Conservation (phyloP, 2,113 vertebrate genomes). For the Thunnus maccoyii region DNA sequence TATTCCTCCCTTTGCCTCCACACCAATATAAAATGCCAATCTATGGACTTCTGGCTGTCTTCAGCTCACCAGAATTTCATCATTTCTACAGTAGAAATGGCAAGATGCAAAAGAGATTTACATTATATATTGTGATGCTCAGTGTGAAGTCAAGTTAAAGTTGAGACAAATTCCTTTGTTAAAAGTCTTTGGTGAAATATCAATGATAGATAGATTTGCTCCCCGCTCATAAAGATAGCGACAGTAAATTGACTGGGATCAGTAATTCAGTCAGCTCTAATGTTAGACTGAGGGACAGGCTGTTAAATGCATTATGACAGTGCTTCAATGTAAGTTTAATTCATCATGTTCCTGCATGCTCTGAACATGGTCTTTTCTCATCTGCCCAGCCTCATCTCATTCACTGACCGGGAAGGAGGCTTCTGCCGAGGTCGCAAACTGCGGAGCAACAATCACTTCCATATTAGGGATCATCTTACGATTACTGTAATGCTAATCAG, state of each 20-base stretch:
- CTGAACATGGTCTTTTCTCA: constrained; percentile 46
- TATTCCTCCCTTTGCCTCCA: constrained; percentile 14
- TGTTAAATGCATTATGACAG: constrained; percentile 32
- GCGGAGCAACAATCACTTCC: constrained; percentile 55
- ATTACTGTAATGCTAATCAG: constrained; percentile 74
- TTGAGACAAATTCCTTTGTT: neutral
- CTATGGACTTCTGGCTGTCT: constrained; percentile 25
- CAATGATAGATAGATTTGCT: neutral
- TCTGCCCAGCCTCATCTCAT: constrained; percentile 49
- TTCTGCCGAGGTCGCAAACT: constrained; percentile 61
- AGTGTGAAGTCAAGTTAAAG: constrained; percentile 7
- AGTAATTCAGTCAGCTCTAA: constrained; percentile 28
- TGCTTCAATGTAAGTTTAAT: constrained; percentile 33
- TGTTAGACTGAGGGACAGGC: constrained; percentile 18
- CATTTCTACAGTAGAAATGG: neutral
- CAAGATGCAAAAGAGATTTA: constrained; percentile 17
- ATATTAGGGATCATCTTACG: constrained; percentile 65
- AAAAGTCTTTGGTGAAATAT: neutral
- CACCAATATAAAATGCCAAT: constrained; percentile 45
- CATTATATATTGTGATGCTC: constrained; percentile 15
- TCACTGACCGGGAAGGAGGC: constrained; percentile 33
- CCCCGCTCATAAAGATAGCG: constrained; percentile 8
- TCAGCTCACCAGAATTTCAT: neutral
- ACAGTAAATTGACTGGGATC: constrained; percentile 4
- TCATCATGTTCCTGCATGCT: constrained; percentile 38